A percentile compares a stretch with the other conserved stretches of the same genome.
These are phyloP conservation scores for Sinocyclocheilus anshuiensis DNA, from an alignment of 2,113 vertebrate species.

Conservation along the genomic window DNA sequence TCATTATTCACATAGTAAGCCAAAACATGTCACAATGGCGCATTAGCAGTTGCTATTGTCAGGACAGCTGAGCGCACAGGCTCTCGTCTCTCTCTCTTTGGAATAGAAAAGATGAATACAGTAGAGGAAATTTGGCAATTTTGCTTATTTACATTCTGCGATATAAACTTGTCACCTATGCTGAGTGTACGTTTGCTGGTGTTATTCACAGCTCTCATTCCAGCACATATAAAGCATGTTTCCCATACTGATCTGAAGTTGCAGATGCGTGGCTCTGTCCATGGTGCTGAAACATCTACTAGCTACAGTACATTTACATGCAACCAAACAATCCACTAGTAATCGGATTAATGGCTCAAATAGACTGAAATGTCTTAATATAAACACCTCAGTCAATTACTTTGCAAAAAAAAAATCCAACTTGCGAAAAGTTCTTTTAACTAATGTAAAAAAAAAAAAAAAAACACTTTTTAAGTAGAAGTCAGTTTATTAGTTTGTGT, in stretches of 20 bases:
- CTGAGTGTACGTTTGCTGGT: neutral
- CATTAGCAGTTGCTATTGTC: slow-evolving; percentile 56
- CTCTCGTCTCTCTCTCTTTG: neutral
- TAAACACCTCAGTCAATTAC: too few relatives aligned
- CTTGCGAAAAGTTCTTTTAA: too few relatives aligned
- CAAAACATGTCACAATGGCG: slow-evolving; percentile 56
- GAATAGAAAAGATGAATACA: slow-evolving; percentile 33
- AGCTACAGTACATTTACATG: neutral
- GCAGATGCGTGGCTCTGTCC: neutral
- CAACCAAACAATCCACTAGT: neutral
- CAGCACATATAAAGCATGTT: slow-evolving; percentile 5
- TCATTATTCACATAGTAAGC: slow-evolving; percentile 59
- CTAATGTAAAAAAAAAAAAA: too few relatives aligned
- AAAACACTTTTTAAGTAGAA: too few relatives aligned
- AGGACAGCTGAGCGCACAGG: slow-evolving; percentile 35
- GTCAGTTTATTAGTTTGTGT: too few relatives aligned
- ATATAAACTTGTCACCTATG: slow-evolving; percentile 15
- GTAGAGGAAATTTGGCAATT: slow-evolving; percentile 19
- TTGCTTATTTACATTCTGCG: slow-evolving; percentile 31
- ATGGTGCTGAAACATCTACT: slow-evolving; percentile 17
- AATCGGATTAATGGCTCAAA: neutral
- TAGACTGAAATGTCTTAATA: neutral
- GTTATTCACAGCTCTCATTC: slow-evolving; percentile 7
- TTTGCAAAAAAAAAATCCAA: too few relatives aligned
- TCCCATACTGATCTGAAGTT: neutral